Evolutionary conservation across 2,113 vertebrate genomes (phyloP).

Genomic region (Zingel zingel): DNA sequence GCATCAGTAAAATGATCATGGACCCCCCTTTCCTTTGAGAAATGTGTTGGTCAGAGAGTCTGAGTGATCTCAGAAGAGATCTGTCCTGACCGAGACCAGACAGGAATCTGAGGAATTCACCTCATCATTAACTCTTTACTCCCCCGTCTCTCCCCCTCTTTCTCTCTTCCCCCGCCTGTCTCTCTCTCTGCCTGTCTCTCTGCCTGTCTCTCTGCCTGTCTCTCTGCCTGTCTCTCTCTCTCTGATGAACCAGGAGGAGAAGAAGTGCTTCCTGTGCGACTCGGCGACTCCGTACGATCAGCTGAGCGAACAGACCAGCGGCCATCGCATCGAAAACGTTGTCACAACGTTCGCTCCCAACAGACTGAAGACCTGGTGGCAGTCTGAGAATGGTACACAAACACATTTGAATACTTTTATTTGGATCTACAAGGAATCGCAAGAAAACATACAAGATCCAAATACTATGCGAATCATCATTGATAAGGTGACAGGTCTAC

Average conservation of each 20-base stretch:
- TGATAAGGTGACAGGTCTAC: too few species aligned
- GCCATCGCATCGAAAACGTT: conserved; percentile 94
- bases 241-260: conserved; percentile 89
- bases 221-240: not conserved
- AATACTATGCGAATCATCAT: too few species aligned
- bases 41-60: too few species aligned
- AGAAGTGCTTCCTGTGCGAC: conserved; percentile 96
- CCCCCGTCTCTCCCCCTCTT: not conserved
- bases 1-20: too few species aligned
- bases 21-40: too few species aligned
- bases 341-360: conserved; percentile 95
- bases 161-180: not conserved
- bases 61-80: too few species aligned
- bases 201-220: not conserved
- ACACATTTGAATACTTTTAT: too few species aligned
- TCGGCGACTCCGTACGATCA: conserved; percentile 86
- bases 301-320: conserved; percentile 82
- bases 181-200: not conserved
- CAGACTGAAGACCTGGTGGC: conserved; percentile 98
- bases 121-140: conserved; percentile 25
- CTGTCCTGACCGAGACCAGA: not conserved
- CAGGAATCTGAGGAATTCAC: conserved; percentile 64
- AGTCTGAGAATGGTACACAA: conserved; percentile 93
- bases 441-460: too few species aligned
- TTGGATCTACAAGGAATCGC: too few species aligned